phyloP scores from a whole-genome alignment of 2,113 vertebrate genomes.

The Protobothrops flavoviridis region DNA sequence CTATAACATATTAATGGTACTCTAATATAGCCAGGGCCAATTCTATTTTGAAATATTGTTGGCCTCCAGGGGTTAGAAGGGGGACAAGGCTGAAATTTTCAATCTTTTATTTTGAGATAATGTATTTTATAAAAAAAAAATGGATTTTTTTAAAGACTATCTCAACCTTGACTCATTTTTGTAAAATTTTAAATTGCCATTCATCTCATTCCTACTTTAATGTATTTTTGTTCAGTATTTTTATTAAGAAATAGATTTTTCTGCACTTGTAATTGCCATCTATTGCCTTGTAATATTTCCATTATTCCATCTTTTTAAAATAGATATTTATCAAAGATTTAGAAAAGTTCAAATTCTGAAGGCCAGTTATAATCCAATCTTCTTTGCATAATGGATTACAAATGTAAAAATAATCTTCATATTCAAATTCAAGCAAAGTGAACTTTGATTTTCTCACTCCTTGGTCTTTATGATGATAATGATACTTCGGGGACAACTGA shows the following conservation, averaged over 20 bases:
- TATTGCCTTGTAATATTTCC: background rate
- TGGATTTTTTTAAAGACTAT: background rate
- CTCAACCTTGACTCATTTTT: background rate
- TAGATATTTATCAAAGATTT: background rate
- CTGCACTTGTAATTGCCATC: background rate
- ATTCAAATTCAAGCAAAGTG: background rate
- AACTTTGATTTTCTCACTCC: background rate
- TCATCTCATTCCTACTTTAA: background rate
- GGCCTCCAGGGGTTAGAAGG: background rate
- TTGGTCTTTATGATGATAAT: background rate
- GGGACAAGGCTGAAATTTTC: background rate
- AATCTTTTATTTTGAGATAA: background rate
- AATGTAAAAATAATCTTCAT: background rate
- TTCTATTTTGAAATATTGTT: background rate
- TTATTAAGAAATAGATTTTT: background rate
- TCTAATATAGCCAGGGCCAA: background rate
- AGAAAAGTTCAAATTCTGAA: background rate
- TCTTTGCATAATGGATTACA: background rate
- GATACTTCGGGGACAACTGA: background rate
- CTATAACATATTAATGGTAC: background rate
- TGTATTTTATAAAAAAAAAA: background rate
- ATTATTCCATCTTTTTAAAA: background rate
- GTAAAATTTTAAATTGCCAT: background rate
- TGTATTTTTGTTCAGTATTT: background rate
- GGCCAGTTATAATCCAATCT: background rate